phyloP scores from a whole-genome alignment of 2,113 vertebrate genomes.

The Leptobrachium leishanense region DNA sequence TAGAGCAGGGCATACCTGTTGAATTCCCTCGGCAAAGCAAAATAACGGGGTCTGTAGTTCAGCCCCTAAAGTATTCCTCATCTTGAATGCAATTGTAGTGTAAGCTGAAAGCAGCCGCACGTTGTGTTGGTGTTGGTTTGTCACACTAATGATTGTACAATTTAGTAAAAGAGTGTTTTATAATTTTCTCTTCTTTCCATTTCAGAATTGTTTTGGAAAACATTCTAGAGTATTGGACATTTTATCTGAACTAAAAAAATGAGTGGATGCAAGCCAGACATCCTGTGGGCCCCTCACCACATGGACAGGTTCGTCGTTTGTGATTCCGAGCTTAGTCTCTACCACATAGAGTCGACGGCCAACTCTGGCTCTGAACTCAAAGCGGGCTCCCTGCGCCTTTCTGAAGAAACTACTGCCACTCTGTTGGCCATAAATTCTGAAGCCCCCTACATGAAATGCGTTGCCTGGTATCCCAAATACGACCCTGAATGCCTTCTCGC shows the following conservation, averaged over 20 bases:
- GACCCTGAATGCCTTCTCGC: slow-evolving; percentile 95
- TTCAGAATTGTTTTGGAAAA: slow-evolving; percentile 1
- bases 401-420: slow-evolving; percentile 88
- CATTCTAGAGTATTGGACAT: background rate
- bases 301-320: slow-evolving; percentile 94
- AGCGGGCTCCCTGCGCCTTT: slow-evolving; percentile 84
- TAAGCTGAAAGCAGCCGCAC: too few species aligned
- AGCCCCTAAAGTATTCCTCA: too few species aligned
- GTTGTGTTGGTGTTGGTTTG: too few species aligned
- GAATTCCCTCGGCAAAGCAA: too few species aligned
- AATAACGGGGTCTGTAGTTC: too few species aligned
- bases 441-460: slow-evolving; percentile 98
- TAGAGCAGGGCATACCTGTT: too few species aligned
- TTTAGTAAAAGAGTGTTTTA: too few species aligned
- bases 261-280: slow-evolving; percentile 95
- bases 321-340: slow-evolving; percentile 92
- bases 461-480: slow-evolving; percentile 95
- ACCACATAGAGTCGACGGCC: slow-evolving; percentile 85
- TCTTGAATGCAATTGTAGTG: too few species aligned
- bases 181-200: background rate
- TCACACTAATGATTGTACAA: too few species aligned
- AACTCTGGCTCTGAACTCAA: slow-evolving; percentile 78
- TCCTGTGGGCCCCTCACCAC: slow-evolving; percentile 96
- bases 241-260: slow-evolving; percentile 63
- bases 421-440: slow-evolving; percentile 94